Base-by-base conservation (phyloP, 2,113 vertebrate genomes). In the Etheostoma spectabile region DNA sequence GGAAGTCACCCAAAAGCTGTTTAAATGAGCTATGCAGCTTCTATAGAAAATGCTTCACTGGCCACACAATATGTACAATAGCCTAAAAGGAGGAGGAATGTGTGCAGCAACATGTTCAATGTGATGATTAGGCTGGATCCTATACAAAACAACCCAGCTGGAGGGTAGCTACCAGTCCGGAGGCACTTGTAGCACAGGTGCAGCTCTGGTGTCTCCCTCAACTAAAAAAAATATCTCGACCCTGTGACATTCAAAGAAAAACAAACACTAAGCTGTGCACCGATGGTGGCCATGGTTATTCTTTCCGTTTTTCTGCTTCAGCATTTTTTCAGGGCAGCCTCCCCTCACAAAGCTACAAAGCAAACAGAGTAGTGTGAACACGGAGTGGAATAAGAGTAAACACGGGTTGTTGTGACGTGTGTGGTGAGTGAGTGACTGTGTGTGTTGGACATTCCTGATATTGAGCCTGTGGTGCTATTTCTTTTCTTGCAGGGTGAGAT, bases 111-210 rank as follows among this genome's bases (percentile, higher is more conserved):
- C 83, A 75, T 51, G 83, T 77, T 86, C 48, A 71, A 8, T 68
- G 80, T 81, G 80, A 77, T 84, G 84, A 88, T 85, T 76, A 86
- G 80, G 80, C 69, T 68, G 73, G 65, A 70, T 84, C 70, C 38
- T 27, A 73, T 61, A 75, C 77, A 89, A 84, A 89, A 77, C 83
- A 83, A 57, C 42, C 72, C 66, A 78, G 88, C 82, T 59, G 61
- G 83, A 88, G 52, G 75, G 67, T 7, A 65, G 86, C 67, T 70
- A 67, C 81, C 77, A 90, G 93, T 89, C 49, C 79, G 67, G 93
- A 93, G 87, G 94, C 91, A 91, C 92, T 93, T 77, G 88, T 49
- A 56, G 62, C 93, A 93, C 96, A 97, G 96, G 96, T 98, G 96
- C 96, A 96, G 96, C 93, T 92, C 91, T 84, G 83, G 90, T 93